phyloP scores from a whole-genome alignment of 2,888 invertebrate genomes.

The Heliconius ismenius region DNA sequence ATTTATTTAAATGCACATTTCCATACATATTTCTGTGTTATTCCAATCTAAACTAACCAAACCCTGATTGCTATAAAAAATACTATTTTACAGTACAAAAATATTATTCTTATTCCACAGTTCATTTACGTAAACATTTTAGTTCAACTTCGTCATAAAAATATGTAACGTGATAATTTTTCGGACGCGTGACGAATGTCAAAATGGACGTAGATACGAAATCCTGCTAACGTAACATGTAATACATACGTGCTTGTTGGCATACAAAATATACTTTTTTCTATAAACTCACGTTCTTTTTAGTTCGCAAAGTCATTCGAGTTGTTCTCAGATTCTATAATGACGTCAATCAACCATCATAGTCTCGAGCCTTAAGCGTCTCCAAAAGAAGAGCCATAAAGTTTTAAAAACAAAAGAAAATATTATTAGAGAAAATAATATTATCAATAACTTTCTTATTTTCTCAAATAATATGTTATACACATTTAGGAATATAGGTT shows the following conservation, averaged over 20 bases:
- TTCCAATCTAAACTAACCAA: too few species aligned
- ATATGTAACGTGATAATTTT: constrained; percentile 33
- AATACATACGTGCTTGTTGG: constrained; percentile 39
- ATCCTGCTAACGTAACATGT: constrained; percentile 41
- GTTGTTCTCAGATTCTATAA: constrained; percentile 45
- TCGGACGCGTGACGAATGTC: constrained; percentile 36
- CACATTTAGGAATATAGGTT: too few species aligned
- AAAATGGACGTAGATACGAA: constrained; percentile 34
- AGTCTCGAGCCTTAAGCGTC: too few species aligned
- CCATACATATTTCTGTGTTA: too few species aligned
- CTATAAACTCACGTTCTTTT: constrained; percentile 45
- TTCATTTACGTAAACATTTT: constrained; percentile 17
- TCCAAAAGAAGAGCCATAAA: too few species aligned
- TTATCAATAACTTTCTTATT: too few species aligned
- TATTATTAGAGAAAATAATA: too few species aligned
- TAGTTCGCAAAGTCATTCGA: constrained; percentile 46
- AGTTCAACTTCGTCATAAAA: constrained; percentile 18
- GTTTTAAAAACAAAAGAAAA: too few species aligned
- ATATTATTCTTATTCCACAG: neutral
- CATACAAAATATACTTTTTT: constrained; percentile 44
- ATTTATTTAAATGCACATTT: too few species aligned
- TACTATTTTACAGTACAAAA: neutral
- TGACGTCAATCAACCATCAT: too few species aligned
- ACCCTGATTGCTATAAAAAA: neutral
- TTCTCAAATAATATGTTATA: too few species aligned